These are phyloP conservation scores for Melinaea menophilus DNA, from an alignment of 2,888 invertebrate species.

Conservation along the genomic window DNA sequence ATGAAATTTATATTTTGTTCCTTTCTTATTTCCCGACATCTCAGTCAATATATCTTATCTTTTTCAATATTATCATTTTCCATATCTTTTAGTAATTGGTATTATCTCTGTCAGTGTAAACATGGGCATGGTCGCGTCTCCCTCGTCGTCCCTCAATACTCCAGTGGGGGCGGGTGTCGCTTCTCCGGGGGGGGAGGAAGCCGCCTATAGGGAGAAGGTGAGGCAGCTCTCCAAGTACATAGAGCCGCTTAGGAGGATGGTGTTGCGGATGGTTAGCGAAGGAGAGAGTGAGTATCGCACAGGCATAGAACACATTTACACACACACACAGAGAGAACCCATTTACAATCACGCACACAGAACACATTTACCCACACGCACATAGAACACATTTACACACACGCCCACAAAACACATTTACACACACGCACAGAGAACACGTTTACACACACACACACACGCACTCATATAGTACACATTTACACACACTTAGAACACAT, in stretches of 20 bases:
- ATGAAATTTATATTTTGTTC: too few species aligned
- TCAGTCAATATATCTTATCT: too few species aligned
- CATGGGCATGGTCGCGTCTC: constrained; percentile 82
- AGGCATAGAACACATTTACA: neutral
- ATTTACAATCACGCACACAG: neutral
- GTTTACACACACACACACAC: too few species aligned
- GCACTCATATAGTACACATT: too few species aligned
- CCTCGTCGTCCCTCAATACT: constrained; percentile 89
- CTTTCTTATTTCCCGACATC: too few species aligned
- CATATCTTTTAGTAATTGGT: too few species aligned
- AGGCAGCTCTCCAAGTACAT: constrained; percentile 95
- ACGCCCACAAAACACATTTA: too few species aligned
- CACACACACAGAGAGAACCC: neutral
- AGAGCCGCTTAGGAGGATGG: constrained; percentile 94
- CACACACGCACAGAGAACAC: too few species aligned
- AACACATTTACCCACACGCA: too few species aligned
- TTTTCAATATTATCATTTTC: too few species aligned
- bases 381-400: too few species aligned
- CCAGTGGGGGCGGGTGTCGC: constrained; percentile 76
- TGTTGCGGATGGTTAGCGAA: constrained; percentile 90
- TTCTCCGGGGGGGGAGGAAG: constrained; percentile 84
- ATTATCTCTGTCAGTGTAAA: constrained; percentile 43
- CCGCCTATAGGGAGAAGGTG: constrained; percentile 94
- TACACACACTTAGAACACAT: too few species aligned
- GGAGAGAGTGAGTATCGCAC: constrained; percentile 76